Evolutionary conservation across 1,140 invertebrate species (phyloP).

Genomic region (Pseudobourletiella spinata): DNA sequence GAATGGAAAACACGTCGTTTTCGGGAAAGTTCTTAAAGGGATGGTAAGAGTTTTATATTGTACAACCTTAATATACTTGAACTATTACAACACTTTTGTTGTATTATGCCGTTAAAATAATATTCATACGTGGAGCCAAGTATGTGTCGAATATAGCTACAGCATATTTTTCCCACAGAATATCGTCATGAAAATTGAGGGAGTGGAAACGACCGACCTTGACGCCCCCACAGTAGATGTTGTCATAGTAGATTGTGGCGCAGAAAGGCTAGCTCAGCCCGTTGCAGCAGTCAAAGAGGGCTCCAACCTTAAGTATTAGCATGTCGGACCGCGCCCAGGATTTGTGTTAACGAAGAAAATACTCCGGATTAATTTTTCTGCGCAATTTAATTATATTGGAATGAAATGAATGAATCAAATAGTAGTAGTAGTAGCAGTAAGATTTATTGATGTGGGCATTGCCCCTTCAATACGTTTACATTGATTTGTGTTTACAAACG

Average conservation of each 20-base stretch:
- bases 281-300: conserved; percentile 62
- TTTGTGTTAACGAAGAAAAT: too few relatives aligned
- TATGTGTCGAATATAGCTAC: background rate
- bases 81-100: background rate
- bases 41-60: conserved; percentile 45
- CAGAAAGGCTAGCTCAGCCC: conserved; percentile 56
- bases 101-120: background rate
- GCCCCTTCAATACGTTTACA: too few relatives aligned
- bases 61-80: conserved; percentile 43
- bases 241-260: conserved; percentile 62
- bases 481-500: too few relatives aligned
- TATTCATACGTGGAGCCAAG: background rate
- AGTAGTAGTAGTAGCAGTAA: too few relatives aligned
- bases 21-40: conserved; percentile 69
- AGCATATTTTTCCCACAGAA: conserved; percentile 46
- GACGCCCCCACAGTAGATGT: conserved; percentile 70
- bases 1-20: conserved; percentile 82
- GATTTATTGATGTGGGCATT: too few relatives aligned
- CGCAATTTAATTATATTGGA: too few relatives aligned
- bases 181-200: conserved; percentile 77
- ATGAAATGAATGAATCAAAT: too few relatives aligned
- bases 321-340: too few relatives aligned
- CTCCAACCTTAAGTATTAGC: too few relatives aligned
- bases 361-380: too few relatives aligned
- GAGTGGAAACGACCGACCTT: conserved; percentile 55